Conservation (phyloP, 1,140 invertebrate species). For the Brachionus plicatilis region DNA sequence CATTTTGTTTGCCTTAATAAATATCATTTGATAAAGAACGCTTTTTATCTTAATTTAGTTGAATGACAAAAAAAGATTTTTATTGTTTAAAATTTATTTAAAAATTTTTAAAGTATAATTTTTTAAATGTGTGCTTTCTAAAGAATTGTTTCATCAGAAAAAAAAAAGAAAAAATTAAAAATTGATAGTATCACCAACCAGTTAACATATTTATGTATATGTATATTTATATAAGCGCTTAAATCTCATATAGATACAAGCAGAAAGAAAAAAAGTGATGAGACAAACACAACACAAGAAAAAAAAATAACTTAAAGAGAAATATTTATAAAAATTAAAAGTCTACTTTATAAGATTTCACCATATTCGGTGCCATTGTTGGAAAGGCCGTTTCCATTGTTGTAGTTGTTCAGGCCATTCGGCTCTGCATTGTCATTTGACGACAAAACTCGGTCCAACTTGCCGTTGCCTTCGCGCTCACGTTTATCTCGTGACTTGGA, state of each 20-base stretch:
- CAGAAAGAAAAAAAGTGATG: background rate
- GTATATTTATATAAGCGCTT: background rate
- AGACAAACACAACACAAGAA: background rate
- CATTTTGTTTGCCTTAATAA: too few relatives aligned
- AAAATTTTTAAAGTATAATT: background rate
- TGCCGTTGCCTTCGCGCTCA: background rate
- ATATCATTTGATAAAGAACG: background rate
- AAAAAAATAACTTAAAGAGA: background rate
- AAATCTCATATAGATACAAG: background rate
- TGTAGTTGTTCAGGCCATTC: background rate
- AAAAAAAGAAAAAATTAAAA: background rate
- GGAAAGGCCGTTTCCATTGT: background rate
- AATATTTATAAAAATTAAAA: background rate
- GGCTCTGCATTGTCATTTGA: background rate
- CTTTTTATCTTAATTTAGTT: background rate
- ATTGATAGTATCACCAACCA: background rate
- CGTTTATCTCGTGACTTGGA: background rate
- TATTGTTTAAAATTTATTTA: background rate
- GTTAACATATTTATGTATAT: background rate
- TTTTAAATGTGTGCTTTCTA: background rate
- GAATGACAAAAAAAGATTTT: background rate
- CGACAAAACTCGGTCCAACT: background rate
- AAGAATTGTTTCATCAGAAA: background rate
- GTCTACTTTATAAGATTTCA: background rate
- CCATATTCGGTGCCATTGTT: background rate